phyloP scores from a whole-genome alignment of 2,888 invertebrate genomes.

The Zhuqinia jingwanae region DNA sequence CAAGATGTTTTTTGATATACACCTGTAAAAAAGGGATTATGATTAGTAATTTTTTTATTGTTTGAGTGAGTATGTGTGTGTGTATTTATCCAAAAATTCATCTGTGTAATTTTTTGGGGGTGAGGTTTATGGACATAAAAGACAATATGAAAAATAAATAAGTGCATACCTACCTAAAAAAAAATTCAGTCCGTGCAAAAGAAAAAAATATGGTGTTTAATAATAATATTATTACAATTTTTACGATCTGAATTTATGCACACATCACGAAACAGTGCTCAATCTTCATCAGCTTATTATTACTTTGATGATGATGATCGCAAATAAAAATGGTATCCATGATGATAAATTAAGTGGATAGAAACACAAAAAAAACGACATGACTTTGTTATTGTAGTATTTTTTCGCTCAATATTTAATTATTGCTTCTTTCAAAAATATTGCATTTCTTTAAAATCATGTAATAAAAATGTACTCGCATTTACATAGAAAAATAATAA shows the following conservation, averaged over 20 bases:
- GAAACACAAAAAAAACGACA: not conserved
- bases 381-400: not conserved
- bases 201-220: slow-evolving; percentile 6
- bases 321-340: slow-evolving; percentile 25
- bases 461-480: not conserved
- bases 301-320: not conserved
- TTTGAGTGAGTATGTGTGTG: not conserved
- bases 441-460: not conserved
- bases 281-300: slow-evolving; percentile 15
- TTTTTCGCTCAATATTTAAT: not conserved
- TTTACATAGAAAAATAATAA: too few species aligned
- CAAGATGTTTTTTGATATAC: too few species aligned
- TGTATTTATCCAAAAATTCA: too few species aligned
- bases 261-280: not conserved
- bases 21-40: not conserved
- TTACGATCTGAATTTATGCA: slow-evolving; percentile 4
- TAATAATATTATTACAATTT: slow-evolving; percentile 9
- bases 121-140: slow-evolving; percentile 33
- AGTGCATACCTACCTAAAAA: too few species aligned
- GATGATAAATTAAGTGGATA: not conserved
- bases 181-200: too few species aligned
- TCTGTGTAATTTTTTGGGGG: too few species aligned
- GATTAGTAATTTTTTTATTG: slow-evolving; percentile 16
- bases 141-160: too few species aligned
- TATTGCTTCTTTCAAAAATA: not conserved